Percentiles rank a stretch among this genome's conserved stretches.
These are phyloP conservation scores for Thereva unica DNA, from an alignment of 2,888 invertebrate genomes.

Conservation along the genomic window DNA sequence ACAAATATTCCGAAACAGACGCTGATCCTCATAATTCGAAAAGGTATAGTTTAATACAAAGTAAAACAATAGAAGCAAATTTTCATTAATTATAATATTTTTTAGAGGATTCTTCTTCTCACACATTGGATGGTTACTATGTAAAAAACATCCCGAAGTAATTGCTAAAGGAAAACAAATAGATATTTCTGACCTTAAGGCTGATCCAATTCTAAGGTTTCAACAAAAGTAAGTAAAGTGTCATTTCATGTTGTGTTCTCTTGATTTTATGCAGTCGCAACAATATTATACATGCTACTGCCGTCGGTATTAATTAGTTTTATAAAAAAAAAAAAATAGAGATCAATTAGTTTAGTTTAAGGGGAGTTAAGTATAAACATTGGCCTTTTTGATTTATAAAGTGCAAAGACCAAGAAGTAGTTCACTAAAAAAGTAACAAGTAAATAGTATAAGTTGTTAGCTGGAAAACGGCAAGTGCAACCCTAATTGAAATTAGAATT, in stretches of 20 bases:
- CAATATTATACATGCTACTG: background rate
- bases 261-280: background rate
- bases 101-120: slow-evolving; percentile 91
- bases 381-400: too few relatives aligned
- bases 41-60: slow-evolving; percentile 43
- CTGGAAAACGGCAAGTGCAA: too few relatives aligned
- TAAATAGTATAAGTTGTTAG: too few relatives aligned
- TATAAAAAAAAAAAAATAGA: background rate
- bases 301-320: background rate
- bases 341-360: too few relatives aligned
- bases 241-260: background rate
- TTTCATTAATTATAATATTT: background rate
- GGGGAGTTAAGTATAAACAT: too few relatives aligned
- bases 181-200: slow-evolving; percentile 80
- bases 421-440: too few relatives aligned
- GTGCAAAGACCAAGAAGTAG: too few relatives aligned
- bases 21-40: slow-evolving; percentile 93
- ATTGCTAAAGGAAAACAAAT: slow-evolving; percentile 82
- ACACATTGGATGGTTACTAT: slow-evolving; percentile 92
- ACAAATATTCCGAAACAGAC: slow-evolving; percentile 91
- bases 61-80: background rate
- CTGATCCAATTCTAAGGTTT: slow-evolving; percentile 81
- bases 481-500: too few relatives aligned
- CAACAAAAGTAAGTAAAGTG: slow-evolving; percentile 76
- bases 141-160: slow-evolving; percentile 88